These are phyloP conservation scores for Thalassoma bifasciatum DNA, from an alignment of 2,113 vertebrate species.

Conservation along the genomic window DNA sequence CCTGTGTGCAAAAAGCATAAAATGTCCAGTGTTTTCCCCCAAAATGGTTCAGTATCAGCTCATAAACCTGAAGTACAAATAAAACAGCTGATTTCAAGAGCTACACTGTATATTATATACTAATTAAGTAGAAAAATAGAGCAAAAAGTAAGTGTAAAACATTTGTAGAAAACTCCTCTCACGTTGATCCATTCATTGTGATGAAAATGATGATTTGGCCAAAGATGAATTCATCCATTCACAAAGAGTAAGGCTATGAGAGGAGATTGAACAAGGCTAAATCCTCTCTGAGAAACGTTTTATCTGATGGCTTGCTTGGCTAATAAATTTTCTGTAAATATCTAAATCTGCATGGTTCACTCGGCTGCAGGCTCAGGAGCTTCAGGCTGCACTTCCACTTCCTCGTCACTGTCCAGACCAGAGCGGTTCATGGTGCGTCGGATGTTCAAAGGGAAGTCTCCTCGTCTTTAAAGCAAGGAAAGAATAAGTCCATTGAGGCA, in stretches of 20 bases:
- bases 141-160: constrained; percentile 20
- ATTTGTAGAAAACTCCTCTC: constrained; percentile 25
- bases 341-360: constrained; percentile 50
- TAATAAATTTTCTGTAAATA: constrained; percentile 2
- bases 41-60: constrained; percentile 17
- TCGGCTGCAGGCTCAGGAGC: constrained; percentile 65
- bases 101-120: constrained; percentile 5
- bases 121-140: constrained; percentile 58
- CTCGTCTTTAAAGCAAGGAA: constrained; percentile 68
- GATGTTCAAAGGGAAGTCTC: constrained; percentile 68
- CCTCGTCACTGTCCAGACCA: constrained; percentile 81
- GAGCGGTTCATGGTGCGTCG: constrained; percentile 59
- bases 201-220: constrained; percentile 46
- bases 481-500: too few species aligned
- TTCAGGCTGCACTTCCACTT: constrained; percentile 60
- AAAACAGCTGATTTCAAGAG: constrained; percentile 20
- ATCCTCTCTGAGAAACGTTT: background rate
- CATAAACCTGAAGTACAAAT: constrained; percentile 4
- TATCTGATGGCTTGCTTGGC: background rate
- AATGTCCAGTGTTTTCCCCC: constrained; percentile 6
- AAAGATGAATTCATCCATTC: constrained; percentile 28
- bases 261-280: constrained; percentile 17
- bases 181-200: constrained; percentile 22
- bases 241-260: constrained; percentile 28
- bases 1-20: constrained; percentile 57